A percentile compares a stretch with the other conserved stretches of the same genome.
phyloP scores from a whole-genome alignment of 2,113 vertebrate genomes.

The Erythrolamprus reginae region DNA sequence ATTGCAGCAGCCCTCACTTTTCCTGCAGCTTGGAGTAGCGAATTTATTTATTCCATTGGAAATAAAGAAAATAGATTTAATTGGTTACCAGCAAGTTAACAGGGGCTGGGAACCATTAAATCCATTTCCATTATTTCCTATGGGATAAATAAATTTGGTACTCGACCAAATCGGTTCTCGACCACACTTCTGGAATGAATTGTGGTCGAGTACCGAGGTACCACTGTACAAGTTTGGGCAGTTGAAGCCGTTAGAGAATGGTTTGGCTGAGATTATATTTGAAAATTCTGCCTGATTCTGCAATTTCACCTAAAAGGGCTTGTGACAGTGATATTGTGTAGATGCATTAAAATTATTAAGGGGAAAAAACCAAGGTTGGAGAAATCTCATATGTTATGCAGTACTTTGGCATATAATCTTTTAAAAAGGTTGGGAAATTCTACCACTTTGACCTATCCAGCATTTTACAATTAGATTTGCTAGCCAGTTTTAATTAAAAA shows the following conservation, averaged over 20 bases:
- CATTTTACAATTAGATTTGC: conserved; percentile 45
- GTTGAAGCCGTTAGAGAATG: not conserved
- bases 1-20: too few species aligned
- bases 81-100: too few species aligned
- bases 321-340: conserved; percentile 31
- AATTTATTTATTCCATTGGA: too few species aligned
- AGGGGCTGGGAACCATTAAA: too few species aligned
- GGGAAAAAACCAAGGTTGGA: conserved; percentile 38
- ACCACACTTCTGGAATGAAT: too few species aligned
- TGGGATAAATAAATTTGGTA: too few species aligned
- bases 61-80: too few species aligned
- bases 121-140: too few species aligned
- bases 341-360: conserved; percentile 46
- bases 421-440: conserved; percentile 37
- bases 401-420: conserved; percentile 28
- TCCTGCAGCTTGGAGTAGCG: too few species aligned
- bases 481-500: conserved; percentile 31
- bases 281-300: conserved; percentile 5
- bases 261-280: conserved; percentile 6
- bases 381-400: conserved; percentile 20
- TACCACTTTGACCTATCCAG: conserved; percentile 48
- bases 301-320: not conserved
- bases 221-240: conserved; percentile 15
- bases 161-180: too few species aligned
- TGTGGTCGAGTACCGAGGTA: too few species aligned